phyloP scores from a whole-genome alignment of 2,113 vertebrate genomes.

The Leptodactylus fuscus region DNA sequence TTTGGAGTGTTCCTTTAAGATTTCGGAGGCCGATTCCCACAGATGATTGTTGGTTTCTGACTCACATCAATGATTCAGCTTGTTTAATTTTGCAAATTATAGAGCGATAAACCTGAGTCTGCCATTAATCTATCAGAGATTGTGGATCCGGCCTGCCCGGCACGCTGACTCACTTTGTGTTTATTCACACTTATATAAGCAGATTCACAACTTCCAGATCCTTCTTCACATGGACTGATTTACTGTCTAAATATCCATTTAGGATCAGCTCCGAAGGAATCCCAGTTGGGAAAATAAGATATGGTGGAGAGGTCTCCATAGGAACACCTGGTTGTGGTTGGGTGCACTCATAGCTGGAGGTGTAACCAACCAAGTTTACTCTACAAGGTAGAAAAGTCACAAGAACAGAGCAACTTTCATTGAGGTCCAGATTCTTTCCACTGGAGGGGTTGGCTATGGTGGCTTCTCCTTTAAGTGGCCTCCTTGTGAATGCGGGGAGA shows the following conservation, averaged over 20 bases:
- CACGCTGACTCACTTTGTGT: background rate
- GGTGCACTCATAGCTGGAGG: too few species aligned
- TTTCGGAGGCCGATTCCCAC: background rate
- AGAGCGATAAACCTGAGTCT: background rate
- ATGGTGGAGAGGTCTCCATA: too few species aligned
- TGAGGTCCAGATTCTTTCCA: too few species aligned
- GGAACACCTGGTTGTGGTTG: too few species aligned
- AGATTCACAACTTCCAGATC: background rate
- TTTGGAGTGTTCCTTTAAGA: background rate
- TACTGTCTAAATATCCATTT: background rate
- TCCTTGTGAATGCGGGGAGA: too few species aligned
- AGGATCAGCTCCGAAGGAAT: too few species aligned
- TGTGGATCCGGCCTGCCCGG: background rate
- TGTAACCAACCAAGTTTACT: too few species aligned
- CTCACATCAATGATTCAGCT: background rate
- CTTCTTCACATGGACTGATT: background rate
- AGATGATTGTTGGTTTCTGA: background rate
- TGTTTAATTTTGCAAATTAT: background rate
- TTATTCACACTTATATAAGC: slow-evolving; percentile 7
- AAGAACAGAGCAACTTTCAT: too few species aligned
- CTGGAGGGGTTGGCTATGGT: too few species aligned
- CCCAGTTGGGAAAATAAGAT: too few species aligned
- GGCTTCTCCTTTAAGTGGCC: too few species aligned
- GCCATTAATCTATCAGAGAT: background rate
- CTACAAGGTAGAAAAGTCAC: too few species aligned